A percentile compares a stretch with the other conserved stretches of the same genome.
These are phyloP conservation scores for Macrochelys suwanniensis DNA, from an alignment of 2,797 vertebrate genomes.

Conservation along the genomic window DNA sequence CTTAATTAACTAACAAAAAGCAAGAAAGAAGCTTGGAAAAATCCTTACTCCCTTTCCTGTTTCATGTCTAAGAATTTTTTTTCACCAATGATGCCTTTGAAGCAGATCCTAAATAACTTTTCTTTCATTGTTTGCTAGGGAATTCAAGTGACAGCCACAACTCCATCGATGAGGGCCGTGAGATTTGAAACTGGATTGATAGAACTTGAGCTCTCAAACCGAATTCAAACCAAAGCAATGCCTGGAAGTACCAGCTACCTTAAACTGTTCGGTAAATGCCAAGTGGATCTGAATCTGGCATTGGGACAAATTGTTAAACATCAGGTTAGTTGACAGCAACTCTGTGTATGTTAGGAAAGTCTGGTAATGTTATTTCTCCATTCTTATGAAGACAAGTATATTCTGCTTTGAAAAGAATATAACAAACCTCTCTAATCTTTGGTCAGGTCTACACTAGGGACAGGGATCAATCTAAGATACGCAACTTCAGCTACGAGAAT, in stretches of 20 bases:
- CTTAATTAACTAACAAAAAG: not conserved
- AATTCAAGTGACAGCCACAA: conserved; percentile 98
- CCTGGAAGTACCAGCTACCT: conserved; percentile 96
- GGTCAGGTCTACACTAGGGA: too few relatives aligned
- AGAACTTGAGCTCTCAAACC: conserved; percentile 96
- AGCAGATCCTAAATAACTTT: not conserved
- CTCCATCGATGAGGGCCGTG: conserved; percentile 97
- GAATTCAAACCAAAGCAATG: conserved; percentile 96
- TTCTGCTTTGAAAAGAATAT: not conserved
- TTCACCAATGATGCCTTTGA: not conserved
- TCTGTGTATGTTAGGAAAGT: not conserved
- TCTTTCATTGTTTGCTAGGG: conserved; percentile 83
- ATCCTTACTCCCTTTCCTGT: accelerated
- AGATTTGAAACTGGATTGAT: conserved; percentile 98
- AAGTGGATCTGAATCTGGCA: conserved; percentile 97
- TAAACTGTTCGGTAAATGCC: conserved; percentile 98
- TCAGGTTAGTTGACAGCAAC: conserved; percentile 85
- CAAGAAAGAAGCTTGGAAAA: not conserved
- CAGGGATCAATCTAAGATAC: too few relatives aligned
- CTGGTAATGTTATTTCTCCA: not conserved
- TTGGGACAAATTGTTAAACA: conserved; percentile 98
- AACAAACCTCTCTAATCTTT: not conserved
- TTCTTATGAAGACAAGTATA: not conserved
- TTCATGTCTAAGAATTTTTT: accelerated
- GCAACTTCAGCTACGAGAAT: too few relatives aligned